Conservation (phyloP, 2,888 invertebrate genomes). For the Apodemia mormo region DNA sequence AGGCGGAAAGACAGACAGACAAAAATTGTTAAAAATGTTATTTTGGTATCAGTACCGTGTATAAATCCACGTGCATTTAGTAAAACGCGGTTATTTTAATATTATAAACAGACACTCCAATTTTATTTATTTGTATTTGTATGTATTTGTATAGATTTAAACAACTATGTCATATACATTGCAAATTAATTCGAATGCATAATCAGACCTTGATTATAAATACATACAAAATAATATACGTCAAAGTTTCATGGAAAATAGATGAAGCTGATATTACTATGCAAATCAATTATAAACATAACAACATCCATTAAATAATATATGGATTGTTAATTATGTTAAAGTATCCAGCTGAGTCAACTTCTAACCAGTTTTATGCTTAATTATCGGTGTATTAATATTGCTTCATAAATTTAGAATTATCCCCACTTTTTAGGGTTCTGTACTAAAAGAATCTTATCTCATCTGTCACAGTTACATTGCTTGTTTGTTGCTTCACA, state of each 20-base stretch:
- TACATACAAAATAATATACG: background rate
- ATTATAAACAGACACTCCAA: too few relatives aligned
- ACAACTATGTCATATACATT: too few relatives aligned
- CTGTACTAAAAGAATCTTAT: background rate
- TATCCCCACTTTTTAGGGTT: background rate
- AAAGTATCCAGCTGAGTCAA: background rate
- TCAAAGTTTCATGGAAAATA: background rate
- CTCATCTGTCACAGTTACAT: too few relatives aligned
- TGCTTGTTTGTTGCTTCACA: too few relatives aligned
- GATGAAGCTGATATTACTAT: background rate
- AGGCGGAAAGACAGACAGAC: too few relatives aligned
- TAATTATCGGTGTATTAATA: background rate
- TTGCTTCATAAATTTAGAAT: background rate
- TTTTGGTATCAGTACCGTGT: too few relatives aligned
- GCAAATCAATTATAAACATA: background rate
- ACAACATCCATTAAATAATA: background rate
- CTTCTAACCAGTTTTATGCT: background rate
- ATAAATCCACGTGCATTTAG: too few relatives aligned
- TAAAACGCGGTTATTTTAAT: too few relatives aligned
- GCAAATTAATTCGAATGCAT: background rate
- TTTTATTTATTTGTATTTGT: too few relatives aligned
- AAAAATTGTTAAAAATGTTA: too few relatives aligned
- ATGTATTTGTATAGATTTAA: too few relatives aligned
- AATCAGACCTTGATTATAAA: background rate
- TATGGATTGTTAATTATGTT: background rate